Base-by-base conservation (phyloP, 1,140 invertebrate genomes). In the Stenopsyche tienmushanensis region DNA sequence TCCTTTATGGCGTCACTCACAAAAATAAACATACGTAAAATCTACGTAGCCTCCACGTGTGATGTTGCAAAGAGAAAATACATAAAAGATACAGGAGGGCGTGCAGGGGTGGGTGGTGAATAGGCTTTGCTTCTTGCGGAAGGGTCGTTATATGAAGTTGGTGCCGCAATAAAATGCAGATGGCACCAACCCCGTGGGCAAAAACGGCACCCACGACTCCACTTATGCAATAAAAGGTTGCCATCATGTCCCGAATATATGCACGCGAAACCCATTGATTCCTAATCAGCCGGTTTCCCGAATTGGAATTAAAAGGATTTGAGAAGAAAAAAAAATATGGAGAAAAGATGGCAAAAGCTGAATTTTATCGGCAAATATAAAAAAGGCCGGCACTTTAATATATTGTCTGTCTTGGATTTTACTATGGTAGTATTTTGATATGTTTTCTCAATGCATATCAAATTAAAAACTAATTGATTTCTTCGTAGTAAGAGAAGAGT, bases 81-180 rank as follows among this genome's bases (percentile, higher is more conserved):
- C 21, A 20, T 20, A 50, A 23, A 50, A 50, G 9, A 57, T 17
- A 42, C 54, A 42, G 24, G 54, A 42, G 54, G 34, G 24, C 21
- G 54, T 24, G 54, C 29, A 34, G 54, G 34, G 34, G 26, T 39
- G 54, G 54, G 54, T n/a, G 24, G 34, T 57, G 34, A 20, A 34
- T 15, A n/a, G 13, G 13, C 15, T 20, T 18, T 45, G 47, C 3
- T 2, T 50, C 13, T 3, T 18, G 18, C 47, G 17, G 21, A 20
- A 3, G 9, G 9, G 18, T 21, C 29, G 26, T 57, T 57, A 42
- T 42, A 21, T 42, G 54, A 24, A 55, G 13, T 55, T 39, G 53
- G 53, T 26, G 53, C 53, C 34, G 21, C 53, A 39, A 57, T 57
- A 57, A 57, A 57, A 21, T 18, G 34, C 54, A 57, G 54, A 57